Evolutionary conservation across 2,113 vertebrate genomes (phyloP).

Genomic region (Bubalus kerabau): DNA sequence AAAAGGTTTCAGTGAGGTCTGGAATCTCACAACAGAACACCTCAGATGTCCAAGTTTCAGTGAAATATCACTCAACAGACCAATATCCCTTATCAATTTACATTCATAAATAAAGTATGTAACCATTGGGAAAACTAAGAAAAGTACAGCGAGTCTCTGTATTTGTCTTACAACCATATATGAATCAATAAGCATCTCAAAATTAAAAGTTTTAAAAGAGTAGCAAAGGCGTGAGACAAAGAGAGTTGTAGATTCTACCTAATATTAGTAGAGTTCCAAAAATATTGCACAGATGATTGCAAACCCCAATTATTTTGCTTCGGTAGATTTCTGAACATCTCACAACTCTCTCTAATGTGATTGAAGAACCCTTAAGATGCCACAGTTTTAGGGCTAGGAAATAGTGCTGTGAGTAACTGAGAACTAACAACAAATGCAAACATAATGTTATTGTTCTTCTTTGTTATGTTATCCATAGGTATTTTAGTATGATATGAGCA

Average conservation of each 20-base stretch:
- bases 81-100: not conserved
- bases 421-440: not conserved
- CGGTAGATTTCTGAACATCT: not conserved
- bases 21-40: not conserved
- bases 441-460: not conserved
- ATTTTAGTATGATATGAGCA: not conserved
- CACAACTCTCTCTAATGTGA: not conserved
- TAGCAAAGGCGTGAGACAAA: not conserved
- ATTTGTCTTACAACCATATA: not conserved
- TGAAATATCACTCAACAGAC: not conserved
- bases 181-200: not conserved
- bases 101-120: not conserved
- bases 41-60: not conserved
- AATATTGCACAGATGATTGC: not conserved
- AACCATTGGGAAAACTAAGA: not conserved
- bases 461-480: not conserved
- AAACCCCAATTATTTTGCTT: not conserved
- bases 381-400: not conserved
- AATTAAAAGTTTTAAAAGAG: not conserved
- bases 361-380: not conserved
- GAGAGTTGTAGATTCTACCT: not conserved
- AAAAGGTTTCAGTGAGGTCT: not conserved
- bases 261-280: not conserved
- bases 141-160: not conserved
- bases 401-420: not conserved